These are phyloP conservation scores for Willowsia nigromaculata DNA, from an alignment of 2,888 invertebrate genomes.

Conservation along the genomic window DNA sequence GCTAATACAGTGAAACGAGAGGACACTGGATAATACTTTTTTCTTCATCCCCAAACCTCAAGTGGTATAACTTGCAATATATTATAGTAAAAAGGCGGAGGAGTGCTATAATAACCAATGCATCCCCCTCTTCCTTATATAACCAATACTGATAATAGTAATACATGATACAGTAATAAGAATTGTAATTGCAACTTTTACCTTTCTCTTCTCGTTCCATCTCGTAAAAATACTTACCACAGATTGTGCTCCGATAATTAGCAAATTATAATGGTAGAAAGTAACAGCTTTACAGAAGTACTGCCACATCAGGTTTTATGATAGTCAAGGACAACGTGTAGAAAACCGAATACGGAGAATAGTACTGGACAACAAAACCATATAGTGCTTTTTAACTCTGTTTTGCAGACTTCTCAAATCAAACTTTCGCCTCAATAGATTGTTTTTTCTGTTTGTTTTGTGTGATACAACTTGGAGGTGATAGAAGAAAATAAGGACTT, in stretches of 20 bases:
- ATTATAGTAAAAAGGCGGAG: neutral
- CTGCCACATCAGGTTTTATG: neutral
- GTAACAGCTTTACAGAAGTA: neutral
- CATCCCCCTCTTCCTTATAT: conserved; percentile 15
- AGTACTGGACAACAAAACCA: neutral
- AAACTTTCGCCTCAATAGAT: neutral
- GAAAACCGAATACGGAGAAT: neutral
- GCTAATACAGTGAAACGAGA: conserved; percentile 5
- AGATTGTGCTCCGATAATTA: conserved; percentile 11
- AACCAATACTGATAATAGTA: conserved; percentile 11
- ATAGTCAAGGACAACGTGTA: neutral
- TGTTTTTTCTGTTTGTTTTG: neutral
- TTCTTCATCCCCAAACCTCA: conserved; percentile 39
- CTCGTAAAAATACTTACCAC: neutral
- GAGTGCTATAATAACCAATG: conserved; percentile 29
- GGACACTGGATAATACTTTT: conserved; percentile 41
- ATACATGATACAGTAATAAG: neutral
- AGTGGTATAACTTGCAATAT: neutral
- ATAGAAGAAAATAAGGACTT: conserved; percentile 3
- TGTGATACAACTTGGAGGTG: conserved; percentile 11
- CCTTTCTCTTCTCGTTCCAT: conserved; percentile 6
- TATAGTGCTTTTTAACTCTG: neutral
- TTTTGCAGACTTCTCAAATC: neutral
- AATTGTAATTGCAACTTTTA: neutral
- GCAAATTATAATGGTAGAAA: neutral